Conservation (phyloP, 2,113 vertebrate species). For the Corythaixoides concolor region DNA sequence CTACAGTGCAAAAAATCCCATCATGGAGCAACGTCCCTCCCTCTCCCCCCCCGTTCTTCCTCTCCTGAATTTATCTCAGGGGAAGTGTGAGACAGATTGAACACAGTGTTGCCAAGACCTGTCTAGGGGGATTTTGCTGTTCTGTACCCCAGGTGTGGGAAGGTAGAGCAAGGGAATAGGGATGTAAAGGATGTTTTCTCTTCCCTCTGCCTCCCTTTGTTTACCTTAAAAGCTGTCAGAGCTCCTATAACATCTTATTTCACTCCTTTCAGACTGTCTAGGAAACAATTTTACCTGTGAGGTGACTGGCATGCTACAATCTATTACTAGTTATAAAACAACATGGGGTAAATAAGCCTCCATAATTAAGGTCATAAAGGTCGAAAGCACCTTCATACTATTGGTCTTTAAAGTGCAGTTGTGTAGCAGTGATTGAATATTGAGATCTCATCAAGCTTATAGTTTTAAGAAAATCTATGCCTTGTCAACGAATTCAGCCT, state of each 20-base stretch:
- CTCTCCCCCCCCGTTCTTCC: neutral
- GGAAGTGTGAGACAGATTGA: slow-evolving; percentile 48
- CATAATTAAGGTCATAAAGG: neutral
- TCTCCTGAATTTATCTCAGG: slow-evolving; percentile 1
- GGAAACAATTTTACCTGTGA: neutral
- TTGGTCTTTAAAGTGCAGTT: neutral
- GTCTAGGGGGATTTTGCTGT: slow-evolving; percentile 23
- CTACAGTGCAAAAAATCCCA: neutral
- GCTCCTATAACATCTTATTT: slow-evolving; percentile 10
- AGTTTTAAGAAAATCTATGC: neutral
- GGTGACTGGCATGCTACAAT: neutral
- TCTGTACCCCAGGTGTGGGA: slow-evolving; percentile 17
- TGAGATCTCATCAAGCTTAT: neutral
- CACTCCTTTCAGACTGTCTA: neutral
- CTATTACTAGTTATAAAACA: neutral
- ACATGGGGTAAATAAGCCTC: neutral
- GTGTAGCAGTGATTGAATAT: neutral
- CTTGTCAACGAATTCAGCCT: neutral
- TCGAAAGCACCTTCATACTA: neutral
- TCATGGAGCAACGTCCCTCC: neutral
- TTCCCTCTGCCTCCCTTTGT: neutral
- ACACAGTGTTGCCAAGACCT: slow-evolving; percentile 22
- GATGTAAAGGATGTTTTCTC: neutral
- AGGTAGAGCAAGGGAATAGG: slow-evolving; percentile 21
- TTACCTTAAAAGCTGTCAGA: neutral